A percentile compares a stretch with the other conserved stretches of the same genome.
Conservation (phyloP, 2,888 invertebrate species). For the Agrenia bidenticulata region DNA sequence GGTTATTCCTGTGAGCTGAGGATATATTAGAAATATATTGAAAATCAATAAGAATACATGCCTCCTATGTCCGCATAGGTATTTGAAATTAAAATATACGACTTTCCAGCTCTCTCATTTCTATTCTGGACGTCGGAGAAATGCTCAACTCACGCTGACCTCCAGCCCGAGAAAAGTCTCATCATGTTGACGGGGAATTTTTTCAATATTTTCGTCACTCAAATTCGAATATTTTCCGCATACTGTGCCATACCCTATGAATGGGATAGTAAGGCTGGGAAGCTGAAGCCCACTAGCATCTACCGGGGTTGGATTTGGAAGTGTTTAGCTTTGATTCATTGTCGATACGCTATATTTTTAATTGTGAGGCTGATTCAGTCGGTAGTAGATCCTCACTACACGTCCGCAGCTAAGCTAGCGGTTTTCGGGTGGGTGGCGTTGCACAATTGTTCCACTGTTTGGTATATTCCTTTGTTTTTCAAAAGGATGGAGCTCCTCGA, state of each 20-base stretch:
- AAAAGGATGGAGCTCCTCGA: constrained; percentile 12
- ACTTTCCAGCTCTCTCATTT: no score
- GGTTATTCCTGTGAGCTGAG: no score
- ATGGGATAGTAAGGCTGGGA: constrained; percentile 11
- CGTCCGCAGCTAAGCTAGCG: constrained; percentile 15
- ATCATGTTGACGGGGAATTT: constrained; percentile 16
- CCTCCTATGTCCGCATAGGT: no score
- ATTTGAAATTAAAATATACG: no score
- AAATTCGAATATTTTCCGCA: constrained; percentile 16
- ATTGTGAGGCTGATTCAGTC: constrained; percentile 16
- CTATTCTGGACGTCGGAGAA: no score
- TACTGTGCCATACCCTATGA: constrained; percentile 18
- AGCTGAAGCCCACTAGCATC: not conserved
- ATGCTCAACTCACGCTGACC: no score
- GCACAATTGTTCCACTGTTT: constrained; percentile 8
- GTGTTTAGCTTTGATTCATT: constrained; percentile 12
- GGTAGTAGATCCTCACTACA: constrained; percentile 6
- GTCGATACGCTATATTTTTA: constrained; percentile 13
- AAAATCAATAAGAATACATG: no score
- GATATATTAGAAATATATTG: no score
- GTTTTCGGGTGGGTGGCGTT: constrained; percentile 21
- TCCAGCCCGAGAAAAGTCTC: not conserved
- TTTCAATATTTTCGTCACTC: constrained; percentile 13
- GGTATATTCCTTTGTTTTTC: constrained; percentile 21
- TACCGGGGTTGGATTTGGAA: constrained; percentile 15